Evolutionary conservation across 2,113 vertebrate genomes (phyloP).

Genomic region (Sorex fumeus): DNA sequence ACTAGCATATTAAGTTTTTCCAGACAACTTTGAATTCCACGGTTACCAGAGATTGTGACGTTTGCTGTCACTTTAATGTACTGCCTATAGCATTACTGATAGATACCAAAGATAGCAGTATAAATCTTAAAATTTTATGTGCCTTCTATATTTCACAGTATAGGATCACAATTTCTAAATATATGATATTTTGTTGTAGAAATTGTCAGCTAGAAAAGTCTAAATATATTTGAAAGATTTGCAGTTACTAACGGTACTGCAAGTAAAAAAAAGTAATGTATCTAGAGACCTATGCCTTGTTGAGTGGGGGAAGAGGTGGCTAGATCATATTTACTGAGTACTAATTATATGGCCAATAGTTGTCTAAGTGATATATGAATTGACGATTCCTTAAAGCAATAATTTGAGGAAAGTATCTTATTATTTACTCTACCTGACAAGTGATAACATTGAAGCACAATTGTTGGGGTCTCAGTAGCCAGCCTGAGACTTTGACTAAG

Average conservation of each 20-base stretch:
- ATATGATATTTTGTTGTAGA: constrained; percentile 48
- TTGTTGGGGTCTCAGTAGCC: too few relatives aligned
- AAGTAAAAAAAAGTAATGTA: constrained; percentile 59
- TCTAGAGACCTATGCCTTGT: background rate
- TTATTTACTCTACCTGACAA: constrained; percentile 27
- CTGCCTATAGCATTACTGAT: constrained; percentile 60
- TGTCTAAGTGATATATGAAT: constrained; percentile 32
- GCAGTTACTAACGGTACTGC: constrained; percentile 6
- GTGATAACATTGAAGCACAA: background rate
- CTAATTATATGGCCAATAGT: background rate
- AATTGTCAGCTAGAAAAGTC: constrained; percentile 37
- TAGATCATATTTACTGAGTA: constrained; percentile 34
- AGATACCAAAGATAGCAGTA: constrained; percentile 48
- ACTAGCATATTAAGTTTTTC: background rate
- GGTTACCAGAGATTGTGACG: constrained; percentile 65
- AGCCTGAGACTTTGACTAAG: too few relatives aligned
- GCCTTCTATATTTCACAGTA: constrained; percentile 43
- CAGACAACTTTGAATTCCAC: constrained; percentile 62
- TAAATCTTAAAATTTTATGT: constrained; percentile 63
- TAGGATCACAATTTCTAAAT: constrained; percentile 37
- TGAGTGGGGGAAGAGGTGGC: background rate
- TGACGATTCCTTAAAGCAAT: constrained; percentile 17
- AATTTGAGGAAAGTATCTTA: background rate
- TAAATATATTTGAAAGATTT: constrained; percentile 71
- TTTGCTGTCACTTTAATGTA: constrained; percentile 72